These are phyloP conservation scores for Muschampia plurimacula DNA, from an alignment of 2,888 invertebrate genomes.

Conservation along the genomic window DNA sequence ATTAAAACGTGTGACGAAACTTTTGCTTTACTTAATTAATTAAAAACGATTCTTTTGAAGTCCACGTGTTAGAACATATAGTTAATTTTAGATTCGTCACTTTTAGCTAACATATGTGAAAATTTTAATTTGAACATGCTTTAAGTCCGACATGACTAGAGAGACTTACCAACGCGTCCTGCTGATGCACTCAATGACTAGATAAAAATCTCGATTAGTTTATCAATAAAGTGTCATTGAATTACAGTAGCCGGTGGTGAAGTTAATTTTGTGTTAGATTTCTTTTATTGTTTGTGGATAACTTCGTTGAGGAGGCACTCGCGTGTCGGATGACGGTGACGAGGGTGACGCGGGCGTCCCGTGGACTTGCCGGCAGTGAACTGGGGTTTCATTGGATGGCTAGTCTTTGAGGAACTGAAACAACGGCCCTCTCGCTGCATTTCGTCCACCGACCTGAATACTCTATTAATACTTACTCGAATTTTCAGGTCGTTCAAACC, in stretches of 20 bases:
- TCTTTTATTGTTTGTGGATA: background rate
- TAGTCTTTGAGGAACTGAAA: slow-evolving; percentile 57
- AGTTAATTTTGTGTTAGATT: background rate
- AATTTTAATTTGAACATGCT: background rate
- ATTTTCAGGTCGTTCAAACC: slow-evolving; percentile 46
- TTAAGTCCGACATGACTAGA: slow-evolving; percentile 18
- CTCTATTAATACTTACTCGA: slow-evolving; percentile 51
- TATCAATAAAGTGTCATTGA: background rate
- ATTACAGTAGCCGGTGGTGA: background rate
- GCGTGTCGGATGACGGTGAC: slow-evolving; percentile 35
- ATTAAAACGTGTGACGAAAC: background rate
- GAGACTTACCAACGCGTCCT: slow-evolving; percentile 28
- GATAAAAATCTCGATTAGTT: background rate
- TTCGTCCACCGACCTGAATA: slow-evolving; percentile 53
- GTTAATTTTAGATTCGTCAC: background rate
- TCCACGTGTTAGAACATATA: background rate
- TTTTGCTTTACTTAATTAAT: background rate
- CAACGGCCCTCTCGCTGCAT: slow-evolving; percentile 52
- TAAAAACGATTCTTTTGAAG: background rate
- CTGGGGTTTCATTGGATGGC: slow-evolving; percentile 52
- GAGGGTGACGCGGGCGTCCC: slow-evolving; percentile 55
- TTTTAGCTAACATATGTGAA: background rate
- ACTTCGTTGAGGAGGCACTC: slow-evolving; percentile 15
- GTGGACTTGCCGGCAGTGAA: slow-evolving; percentile 58
- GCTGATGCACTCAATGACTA: slow-evolving; percentile 24